Conservation (phyloP, 2,113 vertebrate genomes). For the Anser brachyrhynchus region DNA sequence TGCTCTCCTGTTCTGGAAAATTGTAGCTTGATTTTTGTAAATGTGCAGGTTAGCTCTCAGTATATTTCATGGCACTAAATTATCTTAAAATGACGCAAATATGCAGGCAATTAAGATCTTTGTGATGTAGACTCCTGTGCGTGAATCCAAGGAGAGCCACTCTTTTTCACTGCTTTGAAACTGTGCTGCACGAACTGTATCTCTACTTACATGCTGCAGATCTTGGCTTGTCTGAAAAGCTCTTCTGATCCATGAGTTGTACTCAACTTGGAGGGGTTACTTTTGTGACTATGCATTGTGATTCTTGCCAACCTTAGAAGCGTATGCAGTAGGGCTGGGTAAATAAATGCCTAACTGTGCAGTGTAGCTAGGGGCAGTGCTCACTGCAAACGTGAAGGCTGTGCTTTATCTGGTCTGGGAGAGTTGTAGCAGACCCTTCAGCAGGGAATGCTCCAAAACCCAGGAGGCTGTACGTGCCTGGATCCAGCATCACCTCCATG, state of each 20-base stretch:
- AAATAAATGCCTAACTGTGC: neutral
- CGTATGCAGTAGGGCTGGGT: neutral
- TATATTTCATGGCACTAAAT: neutral
- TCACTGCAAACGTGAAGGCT: neutral
- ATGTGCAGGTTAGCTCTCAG: neutral
- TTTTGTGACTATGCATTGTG: neutral
- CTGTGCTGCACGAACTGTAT: neutral
- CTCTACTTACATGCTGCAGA: neutral
- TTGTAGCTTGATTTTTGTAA: neutral
- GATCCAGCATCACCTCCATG: neutral
- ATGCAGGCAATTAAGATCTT: neutral
- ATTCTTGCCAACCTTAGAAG: neutral
- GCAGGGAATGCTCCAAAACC: neutral
- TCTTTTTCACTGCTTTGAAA: fast-evolving
- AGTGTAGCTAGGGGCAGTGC: neutral
- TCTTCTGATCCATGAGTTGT: neutral
- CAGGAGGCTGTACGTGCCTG: fast-evolving
- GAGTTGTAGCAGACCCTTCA: neutral
- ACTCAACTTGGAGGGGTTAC: neutral
- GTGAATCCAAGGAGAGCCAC: neutral
- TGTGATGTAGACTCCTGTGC: neutral
- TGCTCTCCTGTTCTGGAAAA: neutral
- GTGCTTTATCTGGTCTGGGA: neutral
- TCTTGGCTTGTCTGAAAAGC: neutral
- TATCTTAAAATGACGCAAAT: neutral